These are phyloP conservation scores for Lethrus apterus DNA, from an alignment of 1,140 invertebrate species.

Conservation along the genomic window DNA sequence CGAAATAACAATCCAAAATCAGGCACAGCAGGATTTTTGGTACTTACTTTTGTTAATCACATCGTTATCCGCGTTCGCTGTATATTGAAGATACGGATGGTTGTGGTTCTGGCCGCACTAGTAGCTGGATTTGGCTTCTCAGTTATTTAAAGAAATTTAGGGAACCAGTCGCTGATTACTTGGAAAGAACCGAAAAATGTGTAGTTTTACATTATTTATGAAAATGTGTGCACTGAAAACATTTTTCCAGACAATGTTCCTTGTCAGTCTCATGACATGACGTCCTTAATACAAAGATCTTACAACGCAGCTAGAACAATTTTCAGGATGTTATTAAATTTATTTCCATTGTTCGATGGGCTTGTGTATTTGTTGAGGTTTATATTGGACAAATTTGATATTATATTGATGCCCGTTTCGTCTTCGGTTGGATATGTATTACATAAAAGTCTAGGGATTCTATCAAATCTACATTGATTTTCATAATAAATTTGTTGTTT, in stretches of 20 bases:
- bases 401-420: slow-evolving; percentile 14
- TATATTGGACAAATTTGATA: slow-evolving; percentile 24
- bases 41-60: no score
- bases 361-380: slow-evolving; percentile 30
- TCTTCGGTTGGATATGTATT: slow-evolving; percentile 8
- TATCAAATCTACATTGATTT: no score
- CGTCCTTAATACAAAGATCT: slow-evolving; percentile 29
- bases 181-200: slow-evolving; percentile 23
- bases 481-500: no score
- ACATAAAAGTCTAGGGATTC: slow-evolving; percentile 7
- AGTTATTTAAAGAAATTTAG: slow-evolving; percentile 2
- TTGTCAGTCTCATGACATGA: slow-evolving; percentile 28
- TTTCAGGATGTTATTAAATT: slow-evolving; percentile 30
- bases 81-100: no score
- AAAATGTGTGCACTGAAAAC: neutral
- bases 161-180: slow-evolving; percentile 12
- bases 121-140: no score
- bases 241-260: slow-evolving; percentile 28
- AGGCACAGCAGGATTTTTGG: no score
- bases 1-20: no score
- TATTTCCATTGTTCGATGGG: slow-evolving; percentile 28
- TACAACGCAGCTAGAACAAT: slow-evolving; percentile 28
- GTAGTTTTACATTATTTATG: slow-evolving; percentile 19
- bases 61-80: no score
- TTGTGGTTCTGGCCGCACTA: no score